phyloP scores from a whole-genome alignment of 2,797 vertebrate species.

The Onychomys arenicola region DNA sequence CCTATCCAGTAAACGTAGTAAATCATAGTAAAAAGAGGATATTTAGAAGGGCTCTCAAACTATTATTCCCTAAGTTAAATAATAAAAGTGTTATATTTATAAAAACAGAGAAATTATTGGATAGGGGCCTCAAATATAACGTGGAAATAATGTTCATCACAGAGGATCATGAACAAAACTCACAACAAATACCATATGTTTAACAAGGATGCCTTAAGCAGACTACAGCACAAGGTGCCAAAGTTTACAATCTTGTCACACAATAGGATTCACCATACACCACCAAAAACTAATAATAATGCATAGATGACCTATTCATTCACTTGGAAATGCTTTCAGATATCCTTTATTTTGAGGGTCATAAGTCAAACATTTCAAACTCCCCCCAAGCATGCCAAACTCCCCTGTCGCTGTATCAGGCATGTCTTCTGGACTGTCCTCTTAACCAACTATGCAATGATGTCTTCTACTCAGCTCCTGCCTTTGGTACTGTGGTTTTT shows the following conservation, averaged over 20 bases:
- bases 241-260: neutral
- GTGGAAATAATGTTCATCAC: neutral
- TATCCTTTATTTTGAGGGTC: neutral
- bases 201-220: neutral
- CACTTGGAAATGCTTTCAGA: neutral
- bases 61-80: neutral
- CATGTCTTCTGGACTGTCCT: fast-evolving
- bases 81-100: neutral
- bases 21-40: neutral
- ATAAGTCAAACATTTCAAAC: neutral
- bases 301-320: neutral
- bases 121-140: neutral
- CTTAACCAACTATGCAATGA: neutral
- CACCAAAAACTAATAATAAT: neutral
- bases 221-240: neutral
- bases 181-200: neutral
- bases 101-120: neutral
- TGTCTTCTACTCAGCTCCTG: neutral
- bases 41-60: neutral
- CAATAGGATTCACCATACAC: neutral
- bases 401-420: neutral
- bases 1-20: neutral
- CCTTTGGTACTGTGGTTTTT: neutral
- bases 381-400: neutral
- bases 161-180: neutral